Percentiles rank a stretch among this genome's conserved stretches.
Conservation (phyloP, 1,140 invertebrate genomes). For the Protaetia brevitarsis region DNA sequence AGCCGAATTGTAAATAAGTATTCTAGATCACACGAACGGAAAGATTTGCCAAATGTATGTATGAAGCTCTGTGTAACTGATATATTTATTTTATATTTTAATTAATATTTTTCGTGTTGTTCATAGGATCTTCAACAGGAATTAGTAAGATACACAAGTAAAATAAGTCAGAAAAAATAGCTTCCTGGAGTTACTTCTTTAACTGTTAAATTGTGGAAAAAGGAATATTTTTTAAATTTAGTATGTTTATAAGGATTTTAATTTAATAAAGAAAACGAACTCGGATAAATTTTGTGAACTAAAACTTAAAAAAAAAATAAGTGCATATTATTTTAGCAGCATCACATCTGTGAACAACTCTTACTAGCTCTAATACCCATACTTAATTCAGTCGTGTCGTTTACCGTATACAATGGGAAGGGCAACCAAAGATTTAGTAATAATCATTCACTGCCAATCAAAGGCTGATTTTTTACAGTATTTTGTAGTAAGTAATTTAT, state of each 20-base stretch:
- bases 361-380: neutral
- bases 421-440: slow-evolving; percentile 21
- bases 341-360: too few species aligned
- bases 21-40: slow-evolving; percentile 53
- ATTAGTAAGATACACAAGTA: neutral
- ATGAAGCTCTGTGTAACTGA: neutral
- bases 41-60: slow-evolving; percentile 59
- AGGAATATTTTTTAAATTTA: slow-evolving; percentile 10
- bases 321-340: too few species aligned
- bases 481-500: slow-evolving; percentile 18
- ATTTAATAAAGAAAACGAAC: neutral
- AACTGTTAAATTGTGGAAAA: neutral
- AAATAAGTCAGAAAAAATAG: neutral
- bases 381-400: neutral
- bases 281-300: neutral
- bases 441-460: slow-evolving; percentile 17
- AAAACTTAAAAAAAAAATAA: too few species aligned
- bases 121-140: neutral
- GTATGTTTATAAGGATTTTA: neutral
- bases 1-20: slow-evolving; percentile 56
- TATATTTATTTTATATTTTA: neutral
- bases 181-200: neutral
- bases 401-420: neutral
- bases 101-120: neutral
- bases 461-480: slow-evolving; percentile 22